Base-by-base conservation (phyloP, 2,888 invertebrate species). In the Apotomis turbidana region DNA sequence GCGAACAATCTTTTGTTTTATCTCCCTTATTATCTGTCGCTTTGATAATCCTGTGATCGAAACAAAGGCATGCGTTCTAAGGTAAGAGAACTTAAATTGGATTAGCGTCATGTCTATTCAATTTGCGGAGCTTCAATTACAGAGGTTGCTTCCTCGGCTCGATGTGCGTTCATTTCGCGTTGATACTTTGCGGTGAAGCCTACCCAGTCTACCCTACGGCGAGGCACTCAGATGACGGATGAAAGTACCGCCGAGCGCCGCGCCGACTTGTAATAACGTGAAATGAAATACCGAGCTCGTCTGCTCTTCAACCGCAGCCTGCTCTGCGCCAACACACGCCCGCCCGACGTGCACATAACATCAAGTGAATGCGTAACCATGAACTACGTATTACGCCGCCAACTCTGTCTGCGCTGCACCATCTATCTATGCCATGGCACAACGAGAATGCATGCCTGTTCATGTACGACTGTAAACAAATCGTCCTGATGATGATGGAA, bases 221-320 rank as follows among this genome's bases (percentile, higher is more conserved):
- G 78, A 78, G 78, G 83, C 80, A 81, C 84, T 89, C 85, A 46
- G 58, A 88, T 91, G 88, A 89, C 84, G 81, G 84, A 87, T 87
- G 90, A 88, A 90, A 90, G 88, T 87, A 82, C 86, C 87, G 85
- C 84, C 82, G 79, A 80, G 81, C 77, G 78, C 78, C 79, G 81
- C 77, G 78, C 78, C 79, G 83, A 81, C 80, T 83, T 80, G 84
- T 86, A 89, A 88, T 90, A 89, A 89, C 85, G 80, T 83, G 83
- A 88, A 90, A 90, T 90, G 86, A 85, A 89, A 89, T 87, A 87
- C 82, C 82, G 79, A 83, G 83, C 78, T 83, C 80, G 82, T 87
- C 87, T 87, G 84, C 83, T 79, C 76, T 78, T 81, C 79, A 83
- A 88, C 90, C 90, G 85, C 90, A 88, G 79, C 77, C 83, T 77